These are phyloP conservation scores for Coregonus clupeaformis DNA, from an alignment of 2,113 vertebrate genomes.

Conservation along the genomic window DNA sequence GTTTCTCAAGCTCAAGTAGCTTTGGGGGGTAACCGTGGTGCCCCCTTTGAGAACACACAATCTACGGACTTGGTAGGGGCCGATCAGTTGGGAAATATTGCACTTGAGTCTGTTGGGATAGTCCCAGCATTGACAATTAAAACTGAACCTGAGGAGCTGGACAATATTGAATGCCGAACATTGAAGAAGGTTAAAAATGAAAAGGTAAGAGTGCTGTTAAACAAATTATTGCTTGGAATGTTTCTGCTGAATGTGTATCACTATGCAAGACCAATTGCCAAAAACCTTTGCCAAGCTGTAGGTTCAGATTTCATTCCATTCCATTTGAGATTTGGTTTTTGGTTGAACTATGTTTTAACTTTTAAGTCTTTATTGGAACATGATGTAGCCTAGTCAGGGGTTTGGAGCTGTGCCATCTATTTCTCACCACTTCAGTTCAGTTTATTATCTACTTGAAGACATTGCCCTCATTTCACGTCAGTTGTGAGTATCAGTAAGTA, in stretches of 20 bases:
- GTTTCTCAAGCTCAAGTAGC: conserved; percentile 81
- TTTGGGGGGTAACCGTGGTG: conserved; percentile 83
- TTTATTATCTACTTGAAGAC: too few relatives aligned
- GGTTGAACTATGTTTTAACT: too few relatives aligned
- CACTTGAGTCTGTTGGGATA: conserved; percentile 90
- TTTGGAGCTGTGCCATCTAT: too few relatives aligned
- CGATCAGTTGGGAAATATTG: conserved; percentile 93
- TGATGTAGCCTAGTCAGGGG: too few relatives aligned
- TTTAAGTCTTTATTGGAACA: too few relatives aligned
- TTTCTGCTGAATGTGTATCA: neutral
- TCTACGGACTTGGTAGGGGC: conserved; percentile 83
- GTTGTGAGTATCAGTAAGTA: too few relatives aligned
- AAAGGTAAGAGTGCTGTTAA: conserved; percentile 82
- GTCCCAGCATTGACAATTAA: conserved; percentile 90
- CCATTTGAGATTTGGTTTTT: too few relatives aligned
- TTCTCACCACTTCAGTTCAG: too few relatives aligned
- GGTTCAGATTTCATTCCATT: too few relatives aligned
- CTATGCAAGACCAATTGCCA: neutral
- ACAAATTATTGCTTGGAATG: conserved; percentile 1
- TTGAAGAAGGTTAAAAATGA: conserved; percentile 96
- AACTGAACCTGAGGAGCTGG: conserved; percentile 90
- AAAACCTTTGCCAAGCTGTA: too few relatives aligned
- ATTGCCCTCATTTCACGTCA: too few relatives aligned
- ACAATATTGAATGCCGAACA: conserved; percentile 87
- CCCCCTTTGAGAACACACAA: conserved; percentile 85